These are phyloP conservation scores for Auanema freiburgensis DNA, from an alignment of 2,888 invertebrate genomes.

Conservation along the genomic window DNA sequence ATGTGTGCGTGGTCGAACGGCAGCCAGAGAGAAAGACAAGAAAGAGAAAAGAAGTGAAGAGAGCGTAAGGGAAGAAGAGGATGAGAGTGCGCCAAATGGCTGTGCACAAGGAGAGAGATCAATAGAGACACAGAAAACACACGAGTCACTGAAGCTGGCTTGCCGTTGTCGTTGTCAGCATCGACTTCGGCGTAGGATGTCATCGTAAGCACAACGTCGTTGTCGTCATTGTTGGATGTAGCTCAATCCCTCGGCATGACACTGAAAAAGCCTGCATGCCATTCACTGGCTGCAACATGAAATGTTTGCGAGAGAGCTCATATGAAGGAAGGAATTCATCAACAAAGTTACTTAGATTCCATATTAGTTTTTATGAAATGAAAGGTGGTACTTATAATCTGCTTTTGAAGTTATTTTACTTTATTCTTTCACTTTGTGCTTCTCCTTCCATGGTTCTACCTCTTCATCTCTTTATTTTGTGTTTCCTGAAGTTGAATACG, in stretches of 20 bases:
- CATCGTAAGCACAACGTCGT: not conserved
- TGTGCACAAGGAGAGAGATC: slow-evolving; percentile 2
- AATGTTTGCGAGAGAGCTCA: not conserved
- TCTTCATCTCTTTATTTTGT: not conserved
- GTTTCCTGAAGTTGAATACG: not conserved
- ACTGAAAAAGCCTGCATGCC: too few relatives aligned
- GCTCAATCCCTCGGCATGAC: too few relatives aligned
- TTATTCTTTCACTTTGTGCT: not conserved
- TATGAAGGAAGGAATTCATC: slow-evolving; percentile 7
- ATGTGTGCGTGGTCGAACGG: not conserved
- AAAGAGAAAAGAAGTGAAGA: slow-evolving; percentile 13
- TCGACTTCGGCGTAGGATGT: not conserved
- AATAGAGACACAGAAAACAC: slow-evolving; percentile 13
- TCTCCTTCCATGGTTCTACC: slow-evolving; percentile 12
- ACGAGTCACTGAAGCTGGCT: slow-evolving; percentile 24
- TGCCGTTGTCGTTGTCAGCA: not conserved
- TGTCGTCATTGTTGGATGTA: too few relatives aligned
- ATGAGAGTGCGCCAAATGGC: slow-evolving; percentile 21
- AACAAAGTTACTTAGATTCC: slow-evolving; percentile 8
- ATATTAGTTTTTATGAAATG: not conserved
- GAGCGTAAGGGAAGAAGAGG: slow-evolving; percentile 10
- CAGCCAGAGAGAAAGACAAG: slow-evolving; percentile 14
- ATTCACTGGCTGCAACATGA: not conserved
- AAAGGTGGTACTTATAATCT: too few relatives aligned
- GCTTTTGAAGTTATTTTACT: too few relatives aligned